Percentiles rank a stretch among this genome's conserved stretches.
Evolutionary conservation across 2,113 vertebrate species (phyloP).

Genomic region (Amblyopsis rosae): DNA sequence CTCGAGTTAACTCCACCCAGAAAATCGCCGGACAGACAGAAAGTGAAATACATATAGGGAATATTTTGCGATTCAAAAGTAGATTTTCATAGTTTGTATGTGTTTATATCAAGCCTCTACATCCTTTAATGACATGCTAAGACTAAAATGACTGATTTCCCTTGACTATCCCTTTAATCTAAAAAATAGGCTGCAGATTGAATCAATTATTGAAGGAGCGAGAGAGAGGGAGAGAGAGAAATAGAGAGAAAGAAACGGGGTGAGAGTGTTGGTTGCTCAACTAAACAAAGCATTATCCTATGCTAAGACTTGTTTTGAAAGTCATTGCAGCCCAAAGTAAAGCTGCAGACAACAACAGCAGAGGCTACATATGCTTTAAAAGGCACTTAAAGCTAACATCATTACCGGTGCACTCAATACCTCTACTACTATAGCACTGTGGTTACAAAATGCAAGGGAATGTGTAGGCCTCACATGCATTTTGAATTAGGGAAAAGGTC

Average conservation of each 20-base stretch:
- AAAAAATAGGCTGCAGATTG: constrained; percentile 56
- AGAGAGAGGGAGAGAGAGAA: constrained; percentile 24
- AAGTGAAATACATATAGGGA: too few species aligned
- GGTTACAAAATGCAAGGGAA: constrained; percentile 25
- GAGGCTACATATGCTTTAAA: constrained; percentile 37
- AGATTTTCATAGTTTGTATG: too few species aligned
- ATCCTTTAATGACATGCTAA: too few species aligned
- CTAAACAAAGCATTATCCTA: constrained; percentile 46
- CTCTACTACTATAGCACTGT: constrained; percentile 17
- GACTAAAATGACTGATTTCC: too few species aligned
- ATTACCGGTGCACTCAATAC: constrained; percentile 43
- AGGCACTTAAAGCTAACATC: constrained; percentile 62
- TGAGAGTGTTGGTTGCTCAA: constrained; percentile 51
- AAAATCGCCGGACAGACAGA: too few species aligned
- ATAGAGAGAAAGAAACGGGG: constrained; percentile 24
- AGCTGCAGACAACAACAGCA: constrained; percentile 43
- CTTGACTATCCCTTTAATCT: constrained; percentile 49
- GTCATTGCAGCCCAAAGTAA: constrained; percentile 35
- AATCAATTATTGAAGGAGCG: constrained; percentile 68
- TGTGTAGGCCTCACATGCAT: constrained; percentile 13
- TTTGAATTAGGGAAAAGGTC: constrained; percentile 1
- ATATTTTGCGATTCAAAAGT: too few species aligned
- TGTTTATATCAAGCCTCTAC: too few species aligned
- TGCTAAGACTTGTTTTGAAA: constrained; percentile 44
- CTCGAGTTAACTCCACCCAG: too few species aligned